Conservation (phyloP, 2,797 vertebrate species). For the Benthosema pterotum region DNA sequence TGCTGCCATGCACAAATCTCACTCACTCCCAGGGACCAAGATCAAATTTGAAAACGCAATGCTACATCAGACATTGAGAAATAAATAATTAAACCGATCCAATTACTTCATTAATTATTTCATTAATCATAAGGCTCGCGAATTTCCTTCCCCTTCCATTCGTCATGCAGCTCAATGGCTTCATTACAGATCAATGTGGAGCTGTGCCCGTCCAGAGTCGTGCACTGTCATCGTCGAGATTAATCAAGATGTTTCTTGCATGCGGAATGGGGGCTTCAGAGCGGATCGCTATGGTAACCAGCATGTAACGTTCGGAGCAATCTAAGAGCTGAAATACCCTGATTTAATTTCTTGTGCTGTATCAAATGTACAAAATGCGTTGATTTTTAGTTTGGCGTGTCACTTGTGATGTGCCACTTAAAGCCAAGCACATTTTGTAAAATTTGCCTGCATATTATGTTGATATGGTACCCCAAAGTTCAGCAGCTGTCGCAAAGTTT, state of each 20-base stretch:
- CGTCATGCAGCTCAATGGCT: constrained; percentile 75
- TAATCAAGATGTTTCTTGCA: constrained; percentile 85
- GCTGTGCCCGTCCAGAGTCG: constrained; percentile 74
- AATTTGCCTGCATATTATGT: too few species aligned
- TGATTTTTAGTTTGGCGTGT: too few species aligned
- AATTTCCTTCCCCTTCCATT: constrained; percentile 72
- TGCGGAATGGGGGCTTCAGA: constrained; percentile 58
- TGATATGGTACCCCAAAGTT: too few species aligned
- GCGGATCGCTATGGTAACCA: constrained; percentile 59
- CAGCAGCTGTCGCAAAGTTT: too few species aligned
- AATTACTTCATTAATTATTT: constrained; percentile 78
- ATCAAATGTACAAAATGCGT: constrained; percentile 7
- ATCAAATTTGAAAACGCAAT: constrained; percentile 48
- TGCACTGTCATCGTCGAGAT: constrained; percentile 77
- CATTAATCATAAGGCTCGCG: constrained; percentile 74
- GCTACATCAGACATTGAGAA: constrained; percentile 54
- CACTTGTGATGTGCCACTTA: too few species aligned
- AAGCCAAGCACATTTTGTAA: too few species aligned
- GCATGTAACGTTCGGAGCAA: constrained; percentile 31
- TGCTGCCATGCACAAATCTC: constrained; percentile 20
- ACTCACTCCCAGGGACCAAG: constrained; percentile 11
- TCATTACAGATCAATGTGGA: constrained; percentile 84
- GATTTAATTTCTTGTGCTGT: constrained; percentile 19
- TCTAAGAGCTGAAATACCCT: constrained; percentile 23
- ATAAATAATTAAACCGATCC: constrained; percentile 74